Conservation (phyloP, 2,888 invertebrate genomes). For the Caenorhabditis sinica region DNA sequence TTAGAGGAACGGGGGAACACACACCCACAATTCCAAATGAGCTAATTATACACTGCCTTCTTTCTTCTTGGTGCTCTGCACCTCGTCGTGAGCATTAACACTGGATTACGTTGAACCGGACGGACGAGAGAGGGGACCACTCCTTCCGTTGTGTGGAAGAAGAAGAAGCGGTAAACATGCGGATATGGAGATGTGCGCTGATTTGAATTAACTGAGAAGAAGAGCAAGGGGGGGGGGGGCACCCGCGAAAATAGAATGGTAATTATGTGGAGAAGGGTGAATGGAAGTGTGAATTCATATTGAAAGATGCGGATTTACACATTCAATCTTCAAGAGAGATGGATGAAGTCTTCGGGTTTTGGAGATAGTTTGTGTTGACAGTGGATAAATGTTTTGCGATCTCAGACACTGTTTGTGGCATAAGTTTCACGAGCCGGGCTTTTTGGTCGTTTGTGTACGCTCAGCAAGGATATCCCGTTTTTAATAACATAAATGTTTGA, state of each 20-base stretch:
- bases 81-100: conserved; percentile 52
- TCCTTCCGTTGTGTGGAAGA: conserved; percentile 47
- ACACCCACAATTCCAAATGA: conserved; percentile 28
- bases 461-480: too few species aligned
- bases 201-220: conserved; percentile 53
- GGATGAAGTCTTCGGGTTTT: background rate
- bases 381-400: too few species aligned
- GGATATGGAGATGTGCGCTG: conserved; percentile 53
- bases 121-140: background rate
- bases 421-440: too few species aligned
- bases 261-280: conserved; percentile 33
- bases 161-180: conserved; percentile 56
- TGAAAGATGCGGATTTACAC: conserved; percentile 4
- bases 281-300: conserved; percentile 25
- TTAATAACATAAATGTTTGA: too few species aligned
- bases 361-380: too few species aligned
- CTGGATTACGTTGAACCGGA: conserved; percentile 57
- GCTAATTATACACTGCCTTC: conserved; percentile 60
- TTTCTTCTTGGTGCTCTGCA: background rate
- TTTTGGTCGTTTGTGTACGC: too few species aligned
- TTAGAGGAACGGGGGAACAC: conserved; percentile 18
- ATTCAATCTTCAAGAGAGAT: conserved; percentile 32
- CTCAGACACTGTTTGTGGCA: too few species aligned
- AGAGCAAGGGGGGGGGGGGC: background rate
- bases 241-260: conserved; percentile 26